A percentile compares a stretch with the other conserved stretches of the same genome.
These are phyloP conservation scores for Leptobrachium ailaonicum DNA, from an alignment of 2,113 vertebrate species.

Conservation along the genomic window DNA sequence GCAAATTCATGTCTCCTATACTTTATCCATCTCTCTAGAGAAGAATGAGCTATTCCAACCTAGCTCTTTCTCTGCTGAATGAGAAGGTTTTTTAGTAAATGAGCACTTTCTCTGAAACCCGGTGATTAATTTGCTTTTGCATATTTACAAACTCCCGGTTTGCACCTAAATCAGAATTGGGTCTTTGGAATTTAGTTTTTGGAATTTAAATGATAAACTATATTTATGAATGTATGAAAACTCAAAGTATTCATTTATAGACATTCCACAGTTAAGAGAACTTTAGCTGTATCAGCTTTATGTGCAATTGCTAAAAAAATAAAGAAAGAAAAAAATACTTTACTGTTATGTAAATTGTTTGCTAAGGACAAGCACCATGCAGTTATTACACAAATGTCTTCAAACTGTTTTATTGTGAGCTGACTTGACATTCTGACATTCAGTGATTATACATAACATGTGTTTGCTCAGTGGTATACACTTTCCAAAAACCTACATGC, in stretches of 20 bases:
- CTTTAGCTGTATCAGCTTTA: conserved; percentile 20
- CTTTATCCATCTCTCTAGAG: no score
- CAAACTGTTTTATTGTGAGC: conserved; percentile 51
- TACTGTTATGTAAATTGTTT: conserved; percentile 51
- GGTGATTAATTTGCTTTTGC: no score
- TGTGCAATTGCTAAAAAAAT: conserved; percentile 24
- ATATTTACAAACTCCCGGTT: no score
- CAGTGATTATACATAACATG: conserved; percentile 46
- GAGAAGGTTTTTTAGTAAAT: no score
- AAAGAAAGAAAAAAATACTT: conserved; percentile 10
- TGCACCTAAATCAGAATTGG: no score
- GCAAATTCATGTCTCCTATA: no score
- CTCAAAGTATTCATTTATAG: conserved; percentile 3
- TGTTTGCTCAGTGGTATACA: conserved; percentile 43
- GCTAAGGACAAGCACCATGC: conserved; percentile 42
- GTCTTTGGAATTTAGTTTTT: not conserved
- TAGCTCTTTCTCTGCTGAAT: no score
- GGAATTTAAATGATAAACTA: not conserved
- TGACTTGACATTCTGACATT: conserved; percentile 49
- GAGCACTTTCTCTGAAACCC: no score
- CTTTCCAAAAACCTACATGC: conserved; percentile 34
- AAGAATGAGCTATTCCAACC: no score
- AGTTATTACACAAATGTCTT: conserved; percentile 39
- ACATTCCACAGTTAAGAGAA: conserved; percentile 15
- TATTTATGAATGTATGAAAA: not conserved